Evolutionary conservation across 1,140 invertebrate species (phyloP).

Genomic region (Drosophila nigromelanica): DNA sequence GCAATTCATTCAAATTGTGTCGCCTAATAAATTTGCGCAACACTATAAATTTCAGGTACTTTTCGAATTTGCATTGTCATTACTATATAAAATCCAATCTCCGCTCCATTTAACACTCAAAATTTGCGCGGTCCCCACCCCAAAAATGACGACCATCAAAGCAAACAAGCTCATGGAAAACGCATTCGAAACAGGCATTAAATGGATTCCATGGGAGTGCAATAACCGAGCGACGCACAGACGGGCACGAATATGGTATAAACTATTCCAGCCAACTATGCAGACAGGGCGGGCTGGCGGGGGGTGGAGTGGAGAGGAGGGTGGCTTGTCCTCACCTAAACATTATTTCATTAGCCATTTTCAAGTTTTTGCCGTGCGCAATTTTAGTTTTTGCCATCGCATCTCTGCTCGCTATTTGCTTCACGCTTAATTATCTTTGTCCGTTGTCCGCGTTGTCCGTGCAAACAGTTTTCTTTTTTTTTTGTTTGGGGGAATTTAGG

Average conservation of each 20-base stretch:
- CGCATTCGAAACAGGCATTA: slow-evolving; percentile 12
- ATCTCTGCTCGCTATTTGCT: slow-evolving; percentile 24
- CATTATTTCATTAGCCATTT: slow-evolving; percentile 39
- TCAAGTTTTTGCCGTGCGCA: slow-evolving; percentile 34
- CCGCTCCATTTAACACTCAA: slow-evolving; percentile 35
- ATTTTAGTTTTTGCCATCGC: slow-evolving; percentile 31
- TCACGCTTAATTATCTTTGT: slow-evolving; percentile 51
- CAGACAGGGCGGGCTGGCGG: neutral
- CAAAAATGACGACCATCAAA: neutral
- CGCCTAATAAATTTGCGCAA: too few relatives aligned
- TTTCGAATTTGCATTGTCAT: slow-evolving; percentile 17
- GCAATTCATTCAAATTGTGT: too few relatives aligned
- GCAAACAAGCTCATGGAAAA: slow-evolving; percentile 14
- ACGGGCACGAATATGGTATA: neutral
- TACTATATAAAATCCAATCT: slow-evolving; percentile 14
- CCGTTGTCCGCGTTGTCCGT: slow-evolving; percentile 1
- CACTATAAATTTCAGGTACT: neutral
- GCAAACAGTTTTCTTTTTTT: slow-evolving; percentile 2
- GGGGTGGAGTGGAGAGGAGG: too few relatives aligned
- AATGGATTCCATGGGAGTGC: slow-evolving; percentile 8
- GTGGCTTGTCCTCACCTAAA: slow-evolving; percentile 2
- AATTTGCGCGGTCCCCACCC: neutral
- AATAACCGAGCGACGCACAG: slow-evolving; percentile 6
- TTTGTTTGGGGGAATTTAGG: slow-evolving; percentile 18
- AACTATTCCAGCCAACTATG: slow-evolving; percentile 19